Percentiles rank a stretch among this genome's conserved stretches.
phyloP scores from a whole-genome alignment of 2,888 invertebrate genomes.

The Limnephilus auricula region DNA sequence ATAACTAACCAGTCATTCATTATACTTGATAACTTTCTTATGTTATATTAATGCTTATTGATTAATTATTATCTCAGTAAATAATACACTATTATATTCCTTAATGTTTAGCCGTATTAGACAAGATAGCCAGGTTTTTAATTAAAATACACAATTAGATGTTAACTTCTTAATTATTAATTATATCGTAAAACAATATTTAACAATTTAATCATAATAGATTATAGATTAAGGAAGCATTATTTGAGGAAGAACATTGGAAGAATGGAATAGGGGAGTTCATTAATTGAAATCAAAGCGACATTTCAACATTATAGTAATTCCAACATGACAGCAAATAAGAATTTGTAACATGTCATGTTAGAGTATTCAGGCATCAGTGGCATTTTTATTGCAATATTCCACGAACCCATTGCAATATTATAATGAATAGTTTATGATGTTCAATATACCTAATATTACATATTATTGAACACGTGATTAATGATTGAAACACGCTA shows the following conservation, averaged over 20 bases:
- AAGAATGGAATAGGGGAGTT: neutral
- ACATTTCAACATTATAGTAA: neutral
- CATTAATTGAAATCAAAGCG: neutral
- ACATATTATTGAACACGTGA: neutral
- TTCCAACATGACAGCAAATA: neutral
- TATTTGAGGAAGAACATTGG: neutral
- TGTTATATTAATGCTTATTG: constrained; percentile 44
- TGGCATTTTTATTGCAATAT: neutral
- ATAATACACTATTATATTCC: constrained; percentile 46
- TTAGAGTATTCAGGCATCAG: neutral
- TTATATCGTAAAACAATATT: neutral
- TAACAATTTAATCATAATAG: constrained; percentile 23
- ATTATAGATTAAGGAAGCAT: constrained; percentile 8
- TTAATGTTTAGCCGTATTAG: constrained; percentile 69
- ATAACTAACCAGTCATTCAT: constrained; percentile 51
- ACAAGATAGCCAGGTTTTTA: constrained; percentile 79
- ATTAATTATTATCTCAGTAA: constrained; percentile 45
- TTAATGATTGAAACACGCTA: neutral
- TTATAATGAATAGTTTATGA: neutral
- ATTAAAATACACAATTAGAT: constrained; percentile 73
- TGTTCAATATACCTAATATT: neutral
- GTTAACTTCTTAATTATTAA: constrained; percentile 14
- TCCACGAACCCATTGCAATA: neutral
- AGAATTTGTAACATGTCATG: neutral
- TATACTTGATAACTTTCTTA: constrained; percentile 50